phyloP scores from a whole-genome alignment of 2,888 invertebrate species.

The Ophion ellenae region DNA sequence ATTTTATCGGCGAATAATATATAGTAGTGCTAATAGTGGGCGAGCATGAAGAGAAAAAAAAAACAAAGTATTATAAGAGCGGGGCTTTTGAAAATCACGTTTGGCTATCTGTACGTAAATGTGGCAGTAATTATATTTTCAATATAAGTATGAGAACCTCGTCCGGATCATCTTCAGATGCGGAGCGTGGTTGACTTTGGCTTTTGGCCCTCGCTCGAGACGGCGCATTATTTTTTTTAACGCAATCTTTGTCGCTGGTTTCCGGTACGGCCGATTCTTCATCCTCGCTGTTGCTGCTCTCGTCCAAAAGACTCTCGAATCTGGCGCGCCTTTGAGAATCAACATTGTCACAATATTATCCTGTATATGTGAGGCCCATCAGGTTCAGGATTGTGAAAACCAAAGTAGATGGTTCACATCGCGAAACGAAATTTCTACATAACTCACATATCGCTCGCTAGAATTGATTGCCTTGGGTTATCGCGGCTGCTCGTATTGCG shows the following conservation, averaged over 20 bases:
- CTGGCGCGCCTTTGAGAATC: slow-evolving; percentile 56
- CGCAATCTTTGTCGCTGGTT: slow-evolving; percentile 1
- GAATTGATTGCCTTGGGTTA: neutral
- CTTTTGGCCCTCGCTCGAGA: neutral
- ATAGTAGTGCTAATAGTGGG: neutral
- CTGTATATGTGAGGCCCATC: neutral
- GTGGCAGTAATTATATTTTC: neutral
- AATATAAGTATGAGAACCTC: slow-evolving; percentile 57
- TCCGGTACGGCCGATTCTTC: slow-evolving; percentile 6
- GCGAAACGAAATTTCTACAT: neutral
- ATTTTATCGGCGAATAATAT: neutral
- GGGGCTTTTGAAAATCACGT: no score
- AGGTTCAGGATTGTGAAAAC: neutral
- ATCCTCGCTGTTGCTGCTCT: slow-evolving; percentile 67
- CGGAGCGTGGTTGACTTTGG: neutral
- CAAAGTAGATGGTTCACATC: neutral
- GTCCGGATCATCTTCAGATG: slow-evolving; percentile 59
- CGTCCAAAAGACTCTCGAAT: slow-evolving; percentile 73
- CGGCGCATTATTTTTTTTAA: neutral
- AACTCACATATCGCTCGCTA: slow-evolving; percentile 21
- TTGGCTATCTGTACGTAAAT: no score
- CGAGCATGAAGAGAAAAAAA: neutral
- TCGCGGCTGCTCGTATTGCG: slow-evolving; percentile 11
- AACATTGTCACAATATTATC: neutral
- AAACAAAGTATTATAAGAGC: neutral